Percentiles rank a stretch among this genome's conserved stretches.
phyloP scores from a whole-genome alignment of 2,797 vertebrate species.

The Adelosebastes latens region DNA sequence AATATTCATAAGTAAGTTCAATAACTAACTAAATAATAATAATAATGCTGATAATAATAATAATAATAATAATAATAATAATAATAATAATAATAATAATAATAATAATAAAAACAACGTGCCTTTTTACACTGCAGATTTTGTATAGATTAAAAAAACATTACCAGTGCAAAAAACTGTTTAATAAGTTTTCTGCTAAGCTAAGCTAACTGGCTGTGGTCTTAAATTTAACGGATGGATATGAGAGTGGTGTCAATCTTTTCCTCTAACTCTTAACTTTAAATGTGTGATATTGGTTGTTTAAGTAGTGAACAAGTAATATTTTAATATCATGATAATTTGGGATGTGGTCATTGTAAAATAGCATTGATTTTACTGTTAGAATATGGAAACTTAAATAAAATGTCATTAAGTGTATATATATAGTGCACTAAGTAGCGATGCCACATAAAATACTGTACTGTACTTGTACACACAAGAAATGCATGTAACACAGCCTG shows the following conservation, averaged over 20 bases:
- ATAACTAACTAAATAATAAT: too few relatives aligned
- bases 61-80: too few relatives aligned
- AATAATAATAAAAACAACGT: neutral
- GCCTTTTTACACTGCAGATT: neutral
- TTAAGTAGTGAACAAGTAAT: neutral
- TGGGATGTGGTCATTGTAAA: neutral
- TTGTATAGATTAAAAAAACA: neutral
- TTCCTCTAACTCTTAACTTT: neutral
- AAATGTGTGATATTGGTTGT: neutral
- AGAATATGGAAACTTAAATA: neutral
- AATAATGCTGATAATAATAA: too few relatives aligned
- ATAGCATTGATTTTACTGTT: neutral
- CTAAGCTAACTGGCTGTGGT: neutral
- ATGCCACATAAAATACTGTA: neutral
- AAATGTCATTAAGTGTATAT: neutral
- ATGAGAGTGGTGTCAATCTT: neutral
- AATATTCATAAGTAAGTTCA: fast-evolving
- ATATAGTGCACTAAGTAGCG: neutral
- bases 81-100: too few relatives aligned
- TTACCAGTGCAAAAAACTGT: neutral
- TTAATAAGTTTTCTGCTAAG: neutral
- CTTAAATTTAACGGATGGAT: neutral
- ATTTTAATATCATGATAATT: neutral
- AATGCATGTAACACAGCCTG: neutral
- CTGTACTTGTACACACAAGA: neutral